Percentiles rank a stretch among this genome's conserved stretches.
Conservation (phyloP, 92 coral and sea anemone species). For the Palythoa grandis region DNA sequence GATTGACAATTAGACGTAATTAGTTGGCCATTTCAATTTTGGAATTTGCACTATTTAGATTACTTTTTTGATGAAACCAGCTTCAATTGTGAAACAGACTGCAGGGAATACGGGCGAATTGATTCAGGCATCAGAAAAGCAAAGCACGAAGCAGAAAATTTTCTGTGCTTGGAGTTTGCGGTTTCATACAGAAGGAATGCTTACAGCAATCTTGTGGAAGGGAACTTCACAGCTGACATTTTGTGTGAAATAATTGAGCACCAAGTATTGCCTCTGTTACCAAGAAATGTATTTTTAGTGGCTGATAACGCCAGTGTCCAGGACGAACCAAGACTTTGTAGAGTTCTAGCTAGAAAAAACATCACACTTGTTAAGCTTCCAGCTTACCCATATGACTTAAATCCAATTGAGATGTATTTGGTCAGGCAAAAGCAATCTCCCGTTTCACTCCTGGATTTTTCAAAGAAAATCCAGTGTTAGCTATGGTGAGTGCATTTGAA, state of each 20-base stretch:
- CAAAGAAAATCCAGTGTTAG: too few relatives aligned
- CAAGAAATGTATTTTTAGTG: conserved; percentile 41
- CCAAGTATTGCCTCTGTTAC: conserved; percentile 17
- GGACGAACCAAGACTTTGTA: conserved; percentile 17
- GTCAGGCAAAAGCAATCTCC: too few relatives aligned
- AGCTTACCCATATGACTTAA: too few relatives aligned
- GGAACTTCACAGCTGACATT: neutral
- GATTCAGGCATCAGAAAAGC: conserved; percentile 37
- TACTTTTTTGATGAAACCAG: conserved; percentile 51
- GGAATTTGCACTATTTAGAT: too few relatives aligned
- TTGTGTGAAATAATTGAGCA: neutral
- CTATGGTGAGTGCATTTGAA: too few relatives aligned
- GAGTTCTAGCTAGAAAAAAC: conserved; percentile 34
- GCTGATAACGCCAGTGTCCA: conserved; percentile 58
- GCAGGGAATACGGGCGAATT: conserved; percentile 47
- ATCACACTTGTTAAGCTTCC: conserved; percentile 45
- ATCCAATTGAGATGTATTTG: too few relatives aligned
- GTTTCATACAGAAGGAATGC: conserved; percentile 47
- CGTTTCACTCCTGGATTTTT: too few relatives aligned
- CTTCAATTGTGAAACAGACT: conserved; percentile 29
- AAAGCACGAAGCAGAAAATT: conserved; percentile 54
- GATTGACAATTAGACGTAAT: too few relatives aligned
- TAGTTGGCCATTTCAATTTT: too few relatives aligned
- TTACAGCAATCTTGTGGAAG: conserved; percentile 48
- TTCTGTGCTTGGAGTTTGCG: conserved; percentile 45